Percentiles rank a stretch among this genome's conserved stretches.
These are phyloP conservation scores for Oryzias sinensis DNA, from an alignment of 2,797 vertebrate species.

Conservation along the genomic window DNA sequence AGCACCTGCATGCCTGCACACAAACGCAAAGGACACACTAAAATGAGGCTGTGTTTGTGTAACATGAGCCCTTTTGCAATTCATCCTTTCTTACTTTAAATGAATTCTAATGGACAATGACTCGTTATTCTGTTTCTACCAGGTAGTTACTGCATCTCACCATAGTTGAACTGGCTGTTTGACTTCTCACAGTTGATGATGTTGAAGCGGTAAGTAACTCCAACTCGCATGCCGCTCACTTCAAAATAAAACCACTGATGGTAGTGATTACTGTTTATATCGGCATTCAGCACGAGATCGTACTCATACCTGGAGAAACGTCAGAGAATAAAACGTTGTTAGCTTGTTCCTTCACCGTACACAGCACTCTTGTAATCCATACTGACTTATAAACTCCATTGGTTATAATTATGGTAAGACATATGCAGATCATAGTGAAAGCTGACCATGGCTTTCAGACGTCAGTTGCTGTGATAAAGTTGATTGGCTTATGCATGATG, in stretches of 20 bases:
- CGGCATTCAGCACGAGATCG: conserved; percentile 95
- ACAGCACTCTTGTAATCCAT: not conserved
- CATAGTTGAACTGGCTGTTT: conserved; percentile 99
- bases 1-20: conserved; percentile 93
- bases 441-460: not conserved
- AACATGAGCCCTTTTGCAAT: conserved; percentile 4
- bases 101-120: not conserved
- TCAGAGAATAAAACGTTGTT: conserved; percentile 3
- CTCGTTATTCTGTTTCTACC: not conserved
- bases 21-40: conserved; percentile 16
- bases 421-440: not conserved
- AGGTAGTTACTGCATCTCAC: conserved; percentile 73
- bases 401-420: not conserved
- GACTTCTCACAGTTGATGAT: conserved; percentile 99
- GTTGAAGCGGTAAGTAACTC: conserved; percentile 91
- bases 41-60: not conserved
- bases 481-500: conserved; percentile 1
- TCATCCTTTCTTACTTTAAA: not conserved
- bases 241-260: conserved; percentile 99
- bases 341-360: conserved; percentile 4
- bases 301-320: conserved; percentile 86
- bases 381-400: not conserved
- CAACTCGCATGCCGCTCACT: conserved; percentile 94
- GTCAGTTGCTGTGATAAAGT: not conserved
- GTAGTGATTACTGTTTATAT: conserved; percentile 99